Percentiles rank a stretch among this genome's conserved stretches.
Conservation (phyloP, 2,113 vertebrate species). For the Phalacrocorax aristotelis region DNA sequence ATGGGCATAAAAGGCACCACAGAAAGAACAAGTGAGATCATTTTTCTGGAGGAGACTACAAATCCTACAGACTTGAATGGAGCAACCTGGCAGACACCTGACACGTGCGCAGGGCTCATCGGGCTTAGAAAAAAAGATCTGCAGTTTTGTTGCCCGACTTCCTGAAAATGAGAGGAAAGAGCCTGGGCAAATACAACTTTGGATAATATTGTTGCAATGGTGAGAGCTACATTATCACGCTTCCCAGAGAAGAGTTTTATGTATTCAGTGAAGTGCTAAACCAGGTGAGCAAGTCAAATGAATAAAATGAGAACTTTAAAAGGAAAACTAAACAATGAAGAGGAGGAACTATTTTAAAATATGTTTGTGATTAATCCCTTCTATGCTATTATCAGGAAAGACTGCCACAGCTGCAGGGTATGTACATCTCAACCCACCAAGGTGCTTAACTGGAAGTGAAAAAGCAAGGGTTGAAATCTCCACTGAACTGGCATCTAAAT, state of each 20-base stretch:
- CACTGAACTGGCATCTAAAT: slow-evolving; percentile 42
- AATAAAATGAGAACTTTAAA: background rate
- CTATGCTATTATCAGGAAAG: slow-evolving; percentile 30
- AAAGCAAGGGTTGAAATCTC: slow-evolving; percentile 37
- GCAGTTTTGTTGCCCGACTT: background rate
- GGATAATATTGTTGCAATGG: background rate
- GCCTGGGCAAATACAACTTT: background rate
- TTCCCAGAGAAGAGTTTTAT: background rate
- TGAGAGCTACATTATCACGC: background rate
- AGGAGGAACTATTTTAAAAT: slow-evolving; percentile 1
- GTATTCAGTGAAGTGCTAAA: background rate
- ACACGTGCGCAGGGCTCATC: background rate
- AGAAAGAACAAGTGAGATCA: background rate
- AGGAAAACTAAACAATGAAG: background rate
- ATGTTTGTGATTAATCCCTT: slow-evolving; percentile 51
- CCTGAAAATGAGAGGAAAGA: background rate
- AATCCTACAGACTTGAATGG: background rate
- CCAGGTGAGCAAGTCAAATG: background rate
- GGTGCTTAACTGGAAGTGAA: slow-evolving; percentile 60
- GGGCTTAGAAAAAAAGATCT: background rate
- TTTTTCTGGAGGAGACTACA: background rate
- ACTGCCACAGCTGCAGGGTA: slow-evolving; percentile 60
- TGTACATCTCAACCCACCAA: slow-evolving; percentile 35
- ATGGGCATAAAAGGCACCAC: background rate
- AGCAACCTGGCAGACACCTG: background rate